phyloP scores from a whole-genome alignment of 2,888 invertebrate species.

The Tinea trinotella region DNA sequence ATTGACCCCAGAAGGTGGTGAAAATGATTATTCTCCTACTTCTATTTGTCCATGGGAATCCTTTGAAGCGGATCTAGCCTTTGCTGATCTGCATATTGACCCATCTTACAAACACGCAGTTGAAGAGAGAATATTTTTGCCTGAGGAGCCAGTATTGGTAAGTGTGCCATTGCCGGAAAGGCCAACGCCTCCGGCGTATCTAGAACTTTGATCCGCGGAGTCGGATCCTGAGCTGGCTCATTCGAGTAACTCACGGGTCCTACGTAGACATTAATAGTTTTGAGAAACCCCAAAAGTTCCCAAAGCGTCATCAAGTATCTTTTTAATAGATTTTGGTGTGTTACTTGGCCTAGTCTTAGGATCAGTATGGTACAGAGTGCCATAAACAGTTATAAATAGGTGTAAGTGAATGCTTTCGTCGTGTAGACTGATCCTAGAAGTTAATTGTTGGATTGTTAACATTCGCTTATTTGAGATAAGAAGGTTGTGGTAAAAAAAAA shows the following conservation, averaged over 20 bases:
- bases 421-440: constrained; percentile 36
- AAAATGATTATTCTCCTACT: constrained; percentile 47
- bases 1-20: constrained; percentile 70
- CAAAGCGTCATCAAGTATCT: neutral
- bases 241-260: constrained; percentile 17
- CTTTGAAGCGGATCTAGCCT: constrained; percentile 73
- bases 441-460: constrained; percentile 57
- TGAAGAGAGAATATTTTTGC: constrained; percentile 73
- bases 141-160: constrained; percentile 72
- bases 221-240: constrained; percentile 60
- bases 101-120: constrained; percentile 75
- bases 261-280: neutral
- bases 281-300: neutral
- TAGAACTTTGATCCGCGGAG: constrained; percentile 67
- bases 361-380: constrained; percentile 13
- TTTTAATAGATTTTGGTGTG: constrained; percentile 6
- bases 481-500: constrained; percentile 66
- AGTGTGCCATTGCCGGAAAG: constrained; percentile 63
- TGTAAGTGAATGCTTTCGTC: constrained; percentile 38
- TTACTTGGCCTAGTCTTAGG: constrained; percentile 11
- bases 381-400: neutral
- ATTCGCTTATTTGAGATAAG: constrained; percentile 55
- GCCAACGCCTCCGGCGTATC: constrained; percentile 71
- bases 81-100: constrained; percentile 74
- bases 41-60: constrained; percentile 75